phyloP scores from a whole-genome alignment of 2,888 invertebrate species.

The Agrotis ipsilon region DNA sequence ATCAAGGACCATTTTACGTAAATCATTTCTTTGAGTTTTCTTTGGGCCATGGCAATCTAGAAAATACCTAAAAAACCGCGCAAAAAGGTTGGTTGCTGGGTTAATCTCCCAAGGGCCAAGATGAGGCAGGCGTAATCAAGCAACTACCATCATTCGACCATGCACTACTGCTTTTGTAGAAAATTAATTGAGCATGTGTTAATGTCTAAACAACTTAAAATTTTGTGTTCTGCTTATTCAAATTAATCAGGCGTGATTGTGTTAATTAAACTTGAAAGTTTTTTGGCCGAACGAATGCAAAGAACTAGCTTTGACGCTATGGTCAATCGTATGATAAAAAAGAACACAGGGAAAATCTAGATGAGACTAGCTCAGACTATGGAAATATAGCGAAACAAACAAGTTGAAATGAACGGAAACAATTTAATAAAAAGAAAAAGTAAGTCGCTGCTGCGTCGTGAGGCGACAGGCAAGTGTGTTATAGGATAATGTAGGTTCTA shows the following conservation, averaged over 20 bases:
- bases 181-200: neutral
- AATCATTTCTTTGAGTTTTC: neutral
- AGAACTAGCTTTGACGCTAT: too few species aligned
- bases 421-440: too few species aligned
- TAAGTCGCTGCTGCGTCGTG: too few species aligned
- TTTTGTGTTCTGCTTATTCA: too few species aligned
- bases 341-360: neutral
- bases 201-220: neutral
- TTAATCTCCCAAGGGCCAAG: neutral
- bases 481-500: too few species aligned
- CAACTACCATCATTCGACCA: neutral
- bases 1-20: too few species aligned
- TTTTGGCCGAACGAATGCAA: too few species aligned
- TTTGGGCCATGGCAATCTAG: neutral
- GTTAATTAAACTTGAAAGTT: too few species aligned
- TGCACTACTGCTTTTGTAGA: neutral
- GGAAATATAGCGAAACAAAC: too few species aligned
- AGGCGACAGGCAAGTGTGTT: too few species aligned
- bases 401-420: too few species aligned
- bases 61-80: neutral
- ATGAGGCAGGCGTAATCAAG: neutral
- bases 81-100: neutral
- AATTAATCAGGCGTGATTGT: too few species aligned
- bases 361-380: neutral
- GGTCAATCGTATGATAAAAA: neutral